phyloP scores from a whole-genome alignment of 2,888 invertebrate species.

The Pollenia griseotomentosa region DNA sequence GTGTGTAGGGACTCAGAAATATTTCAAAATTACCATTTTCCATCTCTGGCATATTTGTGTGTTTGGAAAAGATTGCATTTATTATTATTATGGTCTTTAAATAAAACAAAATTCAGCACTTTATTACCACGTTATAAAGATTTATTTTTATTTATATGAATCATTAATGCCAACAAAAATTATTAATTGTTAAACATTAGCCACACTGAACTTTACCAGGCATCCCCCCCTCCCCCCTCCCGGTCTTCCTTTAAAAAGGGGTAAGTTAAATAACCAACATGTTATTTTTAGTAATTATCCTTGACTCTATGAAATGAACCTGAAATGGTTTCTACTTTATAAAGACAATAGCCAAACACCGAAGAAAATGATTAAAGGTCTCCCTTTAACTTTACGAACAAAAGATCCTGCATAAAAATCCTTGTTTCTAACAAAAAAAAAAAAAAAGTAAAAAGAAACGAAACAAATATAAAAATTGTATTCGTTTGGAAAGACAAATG shows the following conservation, averaged over 20 bases:
- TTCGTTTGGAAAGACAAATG: conserved; percentile 63
- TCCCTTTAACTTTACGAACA: conserved; percentile 26
- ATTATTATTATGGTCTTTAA: conserved; percentile 7
- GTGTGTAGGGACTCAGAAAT: too few relatives aligned
- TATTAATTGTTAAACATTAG: conserved; percentile 68
- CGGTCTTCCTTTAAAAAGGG: background rate
- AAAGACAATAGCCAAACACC: conserved; percentile 12
- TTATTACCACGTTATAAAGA: background rate
- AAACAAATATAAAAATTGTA: conserved; percentile 2
- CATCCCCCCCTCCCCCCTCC: background rate
- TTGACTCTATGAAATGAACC: conserved; percentile 25
- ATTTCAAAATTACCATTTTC: too few relatives aligned
- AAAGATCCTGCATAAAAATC: conserved; percentile 1
- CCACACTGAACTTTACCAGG: conserved; percentile 20
- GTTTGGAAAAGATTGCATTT: background rate
- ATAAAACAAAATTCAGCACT: conserved; percentile 7
- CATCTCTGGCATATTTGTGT: too few relatives aligned
- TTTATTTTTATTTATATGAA: conserved; percentile 59
- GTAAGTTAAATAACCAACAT: background rate
- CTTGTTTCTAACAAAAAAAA: background rate
- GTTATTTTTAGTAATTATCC: conserved; percentile 4
- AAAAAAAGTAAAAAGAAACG: background rate
- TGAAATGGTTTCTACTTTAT: background rate
- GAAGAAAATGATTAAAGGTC: background rate
- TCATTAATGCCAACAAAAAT: conserved; percentile 55